Base-by-base conservation (phyloP, 2,113 vertebrate species). In the Thermophis baileyi region DNA sequence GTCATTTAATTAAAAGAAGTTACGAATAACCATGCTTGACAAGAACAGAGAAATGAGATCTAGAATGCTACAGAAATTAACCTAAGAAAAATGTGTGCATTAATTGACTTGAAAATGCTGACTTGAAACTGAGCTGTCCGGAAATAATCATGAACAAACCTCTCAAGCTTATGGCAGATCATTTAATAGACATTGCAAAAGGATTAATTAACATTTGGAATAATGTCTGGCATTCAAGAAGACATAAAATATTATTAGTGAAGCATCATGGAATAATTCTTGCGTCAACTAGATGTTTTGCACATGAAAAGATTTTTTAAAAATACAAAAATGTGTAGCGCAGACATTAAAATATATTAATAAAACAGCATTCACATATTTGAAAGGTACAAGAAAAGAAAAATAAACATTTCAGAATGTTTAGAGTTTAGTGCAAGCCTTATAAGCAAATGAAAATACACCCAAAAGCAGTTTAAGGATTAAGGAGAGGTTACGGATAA, bases 181-280 rank as follows among this genome's bases (percentile, higher is more conserved):
- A 94, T 81, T 93, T 93, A 88, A 85, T 55, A 74, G 91, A 89
- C 12, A 30, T 88, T 90, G 44, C 87, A 96, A 95, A 95, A 96
- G 63, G 94, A 95, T 94, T 94, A 95, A 96, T 96, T 96, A 90
- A 94, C 86, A 95, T 89, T 96, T 94, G 92, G 92, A 92, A 96
- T 55, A 27, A 92, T 93, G 93, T 94, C 18, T 93, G 91, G 96
- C 95, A 93, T 95, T 96, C 95, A 96, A 3, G 30, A 94, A 91
- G 74, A 95, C 94, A 93, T 94, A 95, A 96, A 96, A 22, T 22
- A 86, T 88, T 81, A 91, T 91, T 94, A 95, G 89, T 1, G 1
- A 96, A 96, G 60, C 95, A 94, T 93, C 94, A 54, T 14, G 69
- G 25, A 93, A 46, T 94, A 94, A 93, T 94, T 94, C 51, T 95